Evolutionary conservation across 2,113 vertebrate species (phyloP).

Genomic region (Phycodurus eques): DNA sequence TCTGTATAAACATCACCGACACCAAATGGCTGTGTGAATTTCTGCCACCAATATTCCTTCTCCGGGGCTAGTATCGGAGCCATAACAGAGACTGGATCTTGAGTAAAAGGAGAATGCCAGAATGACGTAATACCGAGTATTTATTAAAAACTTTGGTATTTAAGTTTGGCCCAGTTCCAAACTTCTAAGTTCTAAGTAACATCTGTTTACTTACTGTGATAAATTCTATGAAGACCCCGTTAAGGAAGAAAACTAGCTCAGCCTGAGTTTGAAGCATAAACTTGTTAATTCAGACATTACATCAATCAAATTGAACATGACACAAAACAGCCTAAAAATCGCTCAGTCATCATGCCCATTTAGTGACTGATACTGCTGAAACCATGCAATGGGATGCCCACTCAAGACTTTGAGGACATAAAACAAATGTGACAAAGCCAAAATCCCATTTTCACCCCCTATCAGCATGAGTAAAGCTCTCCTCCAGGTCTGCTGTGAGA

Average conservation of each 20-base stretch:
- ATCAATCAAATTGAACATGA: background rate
- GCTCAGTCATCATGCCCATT: background rate
- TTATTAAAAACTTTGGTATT: too few relatives aligned
- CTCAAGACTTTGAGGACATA: background rate
- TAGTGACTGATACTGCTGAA: background rate
- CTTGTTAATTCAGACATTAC: background rate
- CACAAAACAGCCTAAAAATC: background rate
- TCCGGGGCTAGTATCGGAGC: too few relatives aligned
- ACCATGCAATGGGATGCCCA: background rate
- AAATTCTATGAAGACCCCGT: background rate
- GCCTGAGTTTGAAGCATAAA: background rate
- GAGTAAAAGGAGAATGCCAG: too few relatives aligned
- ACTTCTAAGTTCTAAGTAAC: too few relatives aligned
- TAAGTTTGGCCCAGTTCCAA: too few relatives aligned
- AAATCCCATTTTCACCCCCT: constrained; percentile 45
- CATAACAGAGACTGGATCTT: too few relatives aligned
- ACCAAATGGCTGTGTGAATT: too few relatives aligned
- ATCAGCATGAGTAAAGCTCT: constrained; percentile 36
- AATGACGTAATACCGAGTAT: too few relatives aligned
- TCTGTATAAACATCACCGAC: too few relatives aligned
- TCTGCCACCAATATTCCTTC: too few relatives aligned
- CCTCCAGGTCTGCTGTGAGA: constrained; percentile 37
- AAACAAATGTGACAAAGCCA: constrained; percentile 34
- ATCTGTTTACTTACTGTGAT: background rate
- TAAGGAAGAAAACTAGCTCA: background rate